phyloP scores from a whole-genome alignment of 2,888 invertebrate species.

The Stratiomys singularior region DNA sequence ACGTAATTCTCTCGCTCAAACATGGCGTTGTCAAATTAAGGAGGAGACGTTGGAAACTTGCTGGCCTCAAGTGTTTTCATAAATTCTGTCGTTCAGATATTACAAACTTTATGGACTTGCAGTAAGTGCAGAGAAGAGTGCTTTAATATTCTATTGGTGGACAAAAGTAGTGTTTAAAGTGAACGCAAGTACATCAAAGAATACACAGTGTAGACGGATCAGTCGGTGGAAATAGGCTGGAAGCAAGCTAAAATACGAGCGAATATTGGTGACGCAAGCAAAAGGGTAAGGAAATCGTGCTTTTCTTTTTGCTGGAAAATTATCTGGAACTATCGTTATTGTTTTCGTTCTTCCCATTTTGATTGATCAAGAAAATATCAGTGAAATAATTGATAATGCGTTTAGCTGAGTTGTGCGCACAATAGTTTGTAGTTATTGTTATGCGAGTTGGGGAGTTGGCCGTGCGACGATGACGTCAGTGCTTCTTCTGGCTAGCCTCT shows the following conservation, averaged over 20 bases:
- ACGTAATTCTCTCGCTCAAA: constrained; percentile 48
- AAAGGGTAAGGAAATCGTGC: constrained; percentile 41
- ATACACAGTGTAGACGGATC: not conserved
- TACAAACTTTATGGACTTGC: not conserved
- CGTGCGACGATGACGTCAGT: constrained; percentile 36
- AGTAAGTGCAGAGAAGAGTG: too few relatives aligned
- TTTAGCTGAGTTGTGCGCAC: not conserved
- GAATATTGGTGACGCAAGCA: constrained; percentile 36
- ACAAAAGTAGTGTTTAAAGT: too few relatives aligned
- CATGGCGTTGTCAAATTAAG: constrained; percentile 47
- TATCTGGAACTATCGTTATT: not conserved
- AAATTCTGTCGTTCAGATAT: constrained; percentile 11
- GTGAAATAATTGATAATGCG: not conserved
- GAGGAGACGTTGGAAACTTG: constrained; percentile 29
- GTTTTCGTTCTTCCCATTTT: not conserved
- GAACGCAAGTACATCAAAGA: not conserved
- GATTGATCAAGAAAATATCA: not conserved
- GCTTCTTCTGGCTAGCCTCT: not conserved
- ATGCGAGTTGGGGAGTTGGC: constrained; percentile 35
- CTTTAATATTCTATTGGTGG: too few relatives aligned
- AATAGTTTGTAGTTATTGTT: constrained; percentile 7
- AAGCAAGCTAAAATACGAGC: too few relatives aligned
- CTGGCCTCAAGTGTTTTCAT: not conserved
- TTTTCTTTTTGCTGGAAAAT: constrained; percentile 28
- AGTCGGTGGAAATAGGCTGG: too few relatives aligned